Evolutionary conservation across 2,797 vertebrate species (phyloP).

Genomic region (Melanogrammus aeglefinus): DNA sequence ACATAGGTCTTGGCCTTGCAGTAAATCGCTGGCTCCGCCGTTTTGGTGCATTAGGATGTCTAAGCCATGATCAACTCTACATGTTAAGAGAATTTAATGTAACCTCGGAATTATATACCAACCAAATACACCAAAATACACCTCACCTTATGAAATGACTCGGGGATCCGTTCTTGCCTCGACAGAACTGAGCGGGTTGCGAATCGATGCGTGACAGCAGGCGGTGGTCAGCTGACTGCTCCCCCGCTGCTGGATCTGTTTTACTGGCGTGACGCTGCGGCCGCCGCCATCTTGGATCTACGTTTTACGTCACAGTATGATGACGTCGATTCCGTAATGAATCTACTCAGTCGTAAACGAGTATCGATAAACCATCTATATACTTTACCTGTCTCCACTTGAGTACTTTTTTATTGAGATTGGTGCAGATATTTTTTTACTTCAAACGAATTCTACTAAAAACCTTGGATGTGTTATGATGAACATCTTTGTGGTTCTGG

Average conservation of each 20-base stretch:
- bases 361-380: not conserved
- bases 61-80: not conserved
- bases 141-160: constrained; percentile 61
- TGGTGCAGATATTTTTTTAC: not conserved
- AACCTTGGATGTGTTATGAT: not conserved
- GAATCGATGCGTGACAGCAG: constrained; percentile 66
- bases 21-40: constrained; percentile 30
- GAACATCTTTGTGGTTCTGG: constrained; percentile 33
- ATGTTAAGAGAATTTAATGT: not conserved
- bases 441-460: not conserved
- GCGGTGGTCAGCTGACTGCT: constrained; percentile 78
- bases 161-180: constrained; percentile 38
- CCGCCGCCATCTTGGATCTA: constrained; percentile 69
- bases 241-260: constrained; percentile 47
- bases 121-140: not conserved
- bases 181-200: constrained; percentile 53
- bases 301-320: not conserved
- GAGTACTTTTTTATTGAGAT: not conserved
- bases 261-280: constrained; percentile 33
- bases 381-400: not conserved
- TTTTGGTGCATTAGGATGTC: constrained; percentile 33
- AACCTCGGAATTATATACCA: not conserved
- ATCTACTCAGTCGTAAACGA: not conserved
- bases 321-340: not conserved
- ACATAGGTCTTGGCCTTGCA: constrained; percentile 52